These are phyloP conservation scores for Lordiphosa mommai DNA, from an alignment of 1,140 invertebrate species.

Conservation along the genomic window DNA sequence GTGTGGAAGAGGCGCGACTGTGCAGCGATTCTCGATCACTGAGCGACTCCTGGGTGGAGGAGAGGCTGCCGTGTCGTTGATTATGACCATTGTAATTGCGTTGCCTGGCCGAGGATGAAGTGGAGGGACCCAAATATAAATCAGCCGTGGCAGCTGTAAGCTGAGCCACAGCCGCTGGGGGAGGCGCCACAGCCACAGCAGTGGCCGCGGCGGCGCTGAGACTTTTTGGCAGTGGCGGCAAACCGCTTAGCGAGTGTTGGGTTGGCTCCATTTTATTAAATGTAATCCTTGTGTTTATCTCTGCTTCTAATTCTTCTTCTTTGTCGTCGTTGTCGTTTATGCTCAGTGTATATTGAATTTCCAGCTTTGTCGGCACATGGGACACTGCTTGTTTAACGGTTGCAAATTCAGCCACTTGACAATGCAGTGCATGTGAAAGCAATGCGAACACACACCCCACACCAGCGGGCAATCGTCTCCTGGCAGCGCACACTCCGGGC, in stretches of 20 bases:
- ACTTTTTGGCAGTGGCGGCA: slow-evolving; percentile 91
- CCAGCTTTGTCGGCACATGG: slow-evolving; percentile 99
- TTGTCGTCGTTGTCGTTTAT: slow-evolving; percentile 4
- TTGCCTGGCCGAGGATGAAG: slow-evolving; percentile 54
- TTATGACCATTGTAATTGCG: slow-evolving; percentile 54
- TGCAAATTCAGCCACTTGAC: slow-evolving; percentile 99
- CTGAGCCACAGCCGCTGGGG: slow-evolving; percentile 36
- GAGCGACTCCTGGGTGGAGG: slow-evolving; percentile 68
- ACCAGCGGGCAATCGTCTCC: slow-evolving; percentile 99
- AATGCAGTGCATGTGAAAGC: slow-evolving; percentile 99
- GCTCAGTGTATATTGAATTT: slow-evolving; percentile 92
- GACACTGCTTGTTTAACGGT: slow-evolving; percentile 96
- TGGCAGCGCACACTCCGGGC: slow-evolving; percentile 98
- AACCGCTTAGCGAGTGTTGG: slow-evolving; percentile 81
- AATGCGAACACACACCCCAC: slow-evolving; percentile 99
- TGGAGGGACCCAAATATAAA: slow-evolving; percentile 69
- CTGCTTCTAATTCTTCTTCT: slow-evolving; percentile 21
- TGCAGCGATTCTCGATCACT: slow-evolving; percentile 72
- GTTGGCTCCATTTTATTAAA: slow-evolving; percentile 62
- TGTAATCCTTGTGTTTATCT: slow-evolving; percentile 3
- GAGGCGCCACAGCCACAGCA: not conserved
- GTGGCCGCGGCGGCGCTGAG: slow-evolving; percentile 86
- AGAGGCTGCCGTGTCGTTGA: slow-evolving; percentile 57
- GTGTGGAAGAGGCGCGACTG: slow-evolving; percentile 72
- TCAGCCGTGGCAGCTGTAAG: slow-evolving; percentile 48